Percentiles rank a stretch among this genome's conserved stretches.
phyloP scores from a whole-genome alignment of 2,797 vertebrate genomes.

The Synaphobranchus kaupii region DNA sequence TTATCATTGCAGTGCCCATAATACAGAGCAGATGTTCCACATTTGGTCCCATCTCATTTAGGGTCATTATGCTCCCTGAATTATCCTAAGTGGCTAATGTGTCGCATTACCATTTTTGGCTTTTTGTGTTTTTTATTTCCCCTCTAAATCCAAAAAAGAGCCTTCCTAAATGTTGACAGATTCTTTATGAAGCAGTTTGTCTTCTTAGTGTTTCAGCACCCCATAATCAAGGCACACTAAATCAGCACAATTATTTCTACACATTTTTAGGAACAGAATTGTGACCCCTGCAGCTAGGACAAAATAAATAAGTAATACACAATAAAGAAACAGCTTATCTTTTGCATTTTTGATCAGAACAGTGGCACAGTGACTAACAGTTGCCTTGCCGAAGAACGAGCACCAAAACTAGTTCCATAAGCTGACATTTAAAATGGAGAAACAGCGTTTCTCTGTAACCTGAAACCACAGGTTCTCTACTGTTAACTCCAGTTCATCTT shows the following conservation, averaged over 20 bases:
- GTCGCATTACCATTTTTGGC: constrained; percentile 28
- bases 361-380: not conserved
- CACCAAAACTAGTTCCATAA: not conserved
- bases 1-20: constrained; percentile 10
- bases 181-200: constrained; percentile 33
- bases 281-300: not conserved
- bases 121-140: constrained; percentile 27
- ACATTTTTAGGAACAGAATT: not conserved
- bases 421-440: not conserved
- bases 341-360: not conserved
- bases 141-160: constrained; percentile 21
- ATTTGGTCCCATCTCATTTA: constrained; percentile 35
- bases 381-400: not conserved
- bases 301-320: not conserved
- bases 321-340: not conserved
- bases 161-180: constrained; percentile 73
- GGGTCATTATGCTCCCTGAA: constrained; percentile 33
- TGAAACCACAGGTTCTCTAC: not conserved
- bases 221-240: constrained; percentile 5
- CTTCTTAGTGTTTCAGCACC: not conserved
- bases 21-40: constrained; percentile 34
- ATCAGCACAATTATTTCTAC: not conserved
- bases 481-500: constrained; percentile 8
- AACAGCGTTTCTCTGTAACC: not conserved
- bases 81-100: constrained; percentile 37